Percentiles rank a stretch among this genome's conserved stretches.
These are phyloP conservation scores for Polydrusus cervinus DNA, from an alignment of 2,888 invertebrate species.

Conservation along the genomic window DNA sequence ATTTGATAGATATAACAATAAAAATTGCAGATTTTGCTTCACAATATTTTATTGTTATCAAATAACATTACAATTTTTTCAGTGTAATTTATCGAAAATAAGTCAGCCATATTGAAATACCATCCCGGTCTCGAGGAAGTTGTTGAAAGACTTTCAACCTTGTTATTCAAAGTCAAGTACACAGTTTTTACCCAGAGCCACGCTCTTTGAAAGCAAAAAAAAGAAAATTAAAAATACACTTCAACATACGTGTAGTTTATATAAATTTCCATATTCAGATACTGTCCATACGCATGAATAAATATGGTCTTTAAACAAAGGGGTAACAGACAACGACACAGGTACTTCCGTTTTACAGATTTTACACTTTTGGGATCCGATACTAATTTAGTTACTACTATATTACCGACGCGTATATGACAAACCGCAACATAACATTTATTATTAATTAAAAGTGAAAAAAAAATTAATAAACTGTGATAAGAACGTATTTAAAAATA, in stretches of 20 bases:
- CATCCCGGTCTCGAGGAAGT: no score
- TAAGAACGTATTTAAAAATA: background rate
- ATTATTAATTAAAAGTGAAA: background rate
- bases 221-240: background rate
- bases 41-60: no score
- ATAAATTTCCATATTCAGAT: constrained; percentile 10
- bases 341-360: constrained; percentile 41
- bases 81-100: no score
- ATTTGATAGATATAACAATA: no score
- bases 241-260: constrained; percentile 1
- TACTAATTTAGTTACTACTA: constrained; percentile 26
- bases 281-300: constrained; percentile 27
- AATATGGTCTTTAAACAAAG: constrained; percentile 32
- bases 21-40: no score
- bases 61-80: no score
- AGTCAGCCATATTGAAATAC: no score
- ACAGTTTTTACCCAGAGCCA: no score
- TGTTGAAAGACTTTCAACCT: no score
- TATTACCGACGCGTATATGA: constrained; percentile 13
- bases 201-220: no score
- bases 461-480: background rate
- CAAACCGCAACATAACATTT: background rate
- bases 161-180: no score
- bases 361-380: constrained; percentile 19
- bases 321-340: constrained; percentile 30